phyloP scores from a whole-genome alignment of 2,797 vertebrate genomes.

The Catostomus latipinnis region DNA sequence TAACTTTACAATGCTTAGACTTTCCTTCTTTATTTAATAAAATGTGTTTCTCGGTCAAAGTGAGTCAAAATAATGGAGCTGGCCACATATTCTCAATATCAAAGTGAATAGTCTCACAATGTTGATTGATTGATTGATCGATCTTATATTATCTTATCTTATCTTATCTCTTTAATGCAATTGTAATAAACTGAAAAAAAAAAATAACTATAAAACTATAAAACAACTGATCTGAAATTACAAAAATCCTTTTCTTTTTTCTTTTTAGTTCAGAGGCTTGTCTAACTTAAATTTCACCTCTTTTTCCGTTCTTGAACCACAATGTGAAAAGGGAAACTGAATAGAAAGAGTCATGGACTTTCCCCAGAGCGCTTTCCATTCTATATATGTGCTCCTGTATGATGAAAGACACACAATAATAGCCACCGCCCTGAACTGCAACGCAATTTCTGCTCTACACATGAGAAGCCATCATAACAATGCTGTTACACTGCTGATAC shows the following conservation, averaged over 20 bases:
- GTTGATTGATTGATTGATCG: too few species aligned
- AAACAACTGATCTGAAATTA: not conserved
- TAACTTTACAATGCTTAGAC: too few species aligned
- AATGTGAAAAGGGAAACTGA: not conserved
- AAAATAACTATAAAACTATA: not conserved
- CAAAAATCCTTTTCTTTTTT: not conserved
- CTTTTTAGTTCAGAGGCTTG: not conserved
- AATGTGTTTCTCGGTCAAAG: too few species aligned
- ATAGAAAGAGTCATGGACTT: conserved; percentile 21
- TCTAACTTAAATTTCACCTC: not conserved
- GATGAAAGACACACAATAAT: not conserved
- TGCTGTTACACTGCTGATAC: not conserved
- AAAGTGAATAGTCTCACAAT: too few species aligned
- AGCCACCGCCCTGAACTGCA: too few species aligned
- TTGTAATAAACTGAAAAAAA: too few species aligned
- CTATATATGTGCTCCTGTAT: not conserved
- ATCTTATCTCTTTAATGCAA: too few species aligned
- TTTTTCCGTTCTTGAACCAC: conserved; percentile 14
- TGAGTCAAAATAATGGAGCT: too few species aligned
- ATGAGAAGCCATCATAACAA: not conserved
- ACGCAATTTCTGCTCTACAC: not conserved
- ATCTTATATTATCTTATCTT: too few species aligned
- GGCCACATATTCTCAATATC: too few species aligned
- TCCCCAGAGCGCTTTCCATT: not conserved
- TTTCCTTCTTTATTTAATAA: too few species aligned